phyloP scores from a whole-genome alignment of 2,888 invertebrate genomes.

The Ceramica pisi region DNA sequence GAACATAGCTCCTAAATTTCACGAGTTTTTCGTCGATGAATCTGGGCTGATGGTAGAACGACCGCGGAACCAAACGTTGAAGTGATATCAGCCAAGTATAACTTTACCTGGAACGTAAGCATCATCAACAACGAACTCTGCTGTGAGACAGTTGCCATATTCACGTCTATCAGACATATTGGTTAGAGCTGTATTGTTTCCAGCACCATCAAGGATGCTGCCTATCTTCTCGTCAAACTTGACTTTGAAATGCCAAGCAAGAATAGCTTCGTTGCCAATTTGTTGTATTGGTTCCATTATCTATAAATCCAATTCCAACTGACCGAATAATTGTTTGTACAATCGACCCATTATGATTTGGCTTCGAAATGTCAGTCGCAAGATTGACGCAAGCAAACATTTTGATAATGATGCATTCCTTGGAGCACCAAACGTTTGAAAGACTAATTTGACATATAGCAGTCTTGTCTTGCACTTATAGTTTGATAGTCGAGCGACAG shows the following conservation, averaged over 20 bases:
- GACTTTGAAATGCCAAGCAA: conserved; percentile 17
- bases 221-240: conserved; percentile 25
- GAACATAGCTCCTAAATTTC: conserved; percentile 37
- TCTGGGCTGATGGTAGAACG: neutral
- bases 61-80: neutral
- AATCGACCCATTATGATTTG: conserved; percentile 29
- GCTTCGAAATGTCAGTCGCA: conserved; percentile 22
- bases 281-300: conserved; percentile 34
- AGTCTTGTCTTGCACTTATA: neutral
- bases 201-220: neutral
- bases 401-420: conserved; percentile 11
- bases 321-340: conserved; percentile 13
- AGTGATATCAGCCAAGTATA: neutral
- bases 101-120: conserved; percentile 2
- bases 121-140: neutral
- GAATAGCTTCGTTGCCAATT: conserved; percentile 31
- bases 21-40: conserved; percentile 33
- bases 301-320: conserved; percentile 11
- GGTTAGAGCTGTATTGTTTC: conserved; percentile 13
- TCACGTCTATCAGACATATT: neutral
- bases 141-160: conserved; percentile 6
- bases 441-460: neutral
- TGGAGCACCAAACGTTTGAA: neutral
- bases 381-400: conserved; percentile 35
- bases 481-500: neutral